phyloP scores from a whole-genome alignment of 2,113 vertebrate genomes.

The Siphamia tubifer region DNA sequence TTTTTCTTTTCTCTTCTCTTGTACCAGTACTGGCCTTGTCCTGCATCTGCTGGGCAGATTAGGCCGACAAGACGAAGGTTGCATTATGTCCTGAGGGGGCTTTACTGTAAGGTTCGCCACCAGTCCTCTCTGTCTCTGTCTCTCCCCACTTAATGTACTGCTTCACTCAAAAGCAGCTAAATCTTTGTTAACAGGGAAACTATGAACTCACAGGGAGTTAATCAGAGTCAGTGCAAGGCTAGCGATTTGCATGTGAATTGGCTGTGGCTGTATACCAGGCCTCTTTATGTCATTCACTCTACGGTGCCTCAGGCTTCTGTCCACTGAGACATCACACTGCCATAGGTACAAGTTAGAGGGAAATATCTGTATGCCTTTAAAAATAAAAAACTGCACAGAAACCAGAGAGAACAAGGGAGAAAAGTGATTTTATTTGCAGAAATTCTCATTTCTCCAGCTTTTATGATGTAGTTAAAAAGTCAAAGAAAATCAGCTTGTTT shows the following conservation, averaged over 20 bases:
- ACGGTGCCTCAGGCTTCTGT: constrained; percentile 79
- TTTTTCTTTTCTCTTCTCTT: constrained; percentile 22
- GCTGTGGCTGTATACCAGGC: constrained; percentile 84
- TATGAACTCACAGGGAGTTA: constrained; percentile 98
- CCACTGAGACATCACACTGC: constrained; percentile 88
- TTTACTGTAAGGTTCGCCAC: constrained; percentile 84
- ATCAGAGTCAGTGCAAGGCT: constrained; percentile 93
- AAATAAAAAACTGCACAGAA: not conserved
- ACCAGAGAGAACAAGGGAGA: not conserved
- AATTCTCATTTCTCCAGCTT: too few relatives aligned
- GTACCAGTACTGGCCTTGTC: constrained; percentile 46
- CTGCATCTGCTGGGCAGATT: constrained; percentile 84
- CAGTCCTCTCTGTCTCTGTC: constrained; percentile 35
- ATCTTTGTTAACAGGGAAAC: constrained; percentile 92
- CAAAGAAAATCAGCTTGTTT: too few relatives aligned
- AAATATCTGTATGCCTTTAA: not conserved
- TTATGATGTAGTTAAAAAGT: too few relatives aligned
- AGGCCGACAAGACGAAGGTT: constrained; percentile 84
- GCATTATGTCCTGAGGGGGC: constrained; percentile 87
- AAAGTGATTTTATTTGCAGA: not conserved
- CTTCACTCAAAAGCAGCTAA: constrained; percentile 88
- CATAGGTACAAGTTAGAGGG: constrained; percentile 32
- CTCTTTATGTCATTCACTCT: constrained; percentile 89
- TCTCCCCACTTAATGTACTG: constrained; percentile 80
- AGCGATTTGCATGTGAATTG: constrained; percentile 96